These are phyloP conservation scores for Drosophila nr. perissopoda DNA, from an alignment of 2,888 invertebrate species.

Conservation along the genomic window DNA sequence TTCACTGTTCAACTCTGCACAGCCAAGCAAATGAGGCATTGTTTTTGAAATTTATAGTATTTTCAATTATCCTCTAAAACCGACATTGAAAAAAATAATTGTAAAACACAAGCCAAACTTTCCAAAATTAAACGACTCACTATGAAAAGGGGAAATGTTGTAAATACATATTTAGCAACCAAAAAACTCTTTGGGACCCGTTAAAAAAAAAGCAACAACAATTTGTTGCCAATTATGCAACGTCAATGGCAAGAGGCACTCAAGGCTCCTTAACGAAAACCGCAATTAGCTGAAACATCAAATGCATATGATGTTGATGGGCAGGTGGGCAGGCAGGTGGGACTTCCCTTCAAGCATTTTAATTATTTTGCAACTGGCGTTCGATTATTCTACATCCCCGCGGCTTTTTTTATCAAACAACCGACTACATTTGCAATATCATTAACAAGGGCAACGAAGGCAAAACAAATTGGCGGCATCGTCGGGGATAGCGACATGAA, in stretches of 20 bases:
- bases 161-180: not conserved
- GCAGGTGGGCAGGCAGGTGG: not conserved
- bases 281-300: constrained; percentile 50
- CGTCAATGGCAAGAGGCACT: constrained; percentile 24
- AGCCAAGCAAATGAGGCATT: not conserved
- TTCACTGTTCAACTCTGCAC: not conserved
- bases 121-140: not conserved
- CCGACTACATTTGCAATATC: constrained; percentile 65
- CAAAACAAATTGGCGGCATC: constrained; percentile 52
- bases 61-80: not conserved
- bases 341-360: constrained; percentile 46
- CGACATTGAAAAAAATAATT: not conserved
- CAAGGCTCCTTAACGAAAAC: constrained; percentile 26
- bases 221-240: constrained; percentile 23
- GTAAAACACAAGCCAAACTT: not conserved
- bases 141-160: not conserved
- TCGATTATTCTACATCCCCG: constrained; percentile 40
- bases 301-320: constrained; percentile 14
- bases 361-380: constrained; percentile 54
- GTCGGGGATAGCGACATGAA: constrained; percentile 17
- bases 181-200: not conserved
- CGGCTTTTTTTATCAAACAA: constrained; percentile 53
- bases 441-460: constrained; percentile 49
- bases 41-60: not conserved
- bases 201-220: constrained; percentile 1